Conservation (phyloP, 2,797 vertebrate genomes). For the Micropoecilia bifurca region DNA sequence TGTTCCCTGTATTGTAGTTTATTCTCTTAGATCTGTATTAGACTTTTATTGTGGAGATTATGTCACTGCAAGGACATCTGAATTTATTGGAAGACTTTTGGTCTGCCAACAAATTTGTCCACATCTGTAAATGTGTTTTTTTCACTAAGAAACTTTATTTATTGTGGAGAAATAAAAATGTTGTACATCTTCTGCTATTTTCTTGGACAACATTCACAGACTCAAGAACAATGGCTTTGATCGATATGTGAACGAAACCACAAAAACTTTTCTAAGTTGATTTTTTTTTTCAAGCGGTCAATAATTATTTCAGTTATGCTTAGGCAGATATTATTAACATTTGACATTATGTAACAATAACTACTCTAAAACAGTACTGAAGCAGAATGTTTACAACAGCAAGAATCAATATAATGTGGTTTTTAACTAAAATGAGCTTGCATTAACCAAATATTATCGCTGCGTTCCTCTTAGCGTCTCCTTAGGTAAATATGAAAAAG, state of each 20-base stretch:
- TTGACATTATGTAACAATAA: neutral
- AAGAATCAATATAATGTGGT: constrained; percentile 33
- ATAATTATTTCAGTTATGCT: neutral
- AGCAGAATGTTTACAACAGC: neutral
- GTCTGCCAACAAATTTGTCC: neutral
- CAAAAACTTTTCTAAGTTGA: neutral
- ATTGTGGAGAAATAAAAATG: neutral
- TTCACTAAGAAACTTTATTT: neutral
- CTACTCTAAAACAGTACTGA: neutral
- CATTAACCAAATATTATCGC: constrained; percentile 56
- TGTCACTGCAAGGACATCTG: neutral
- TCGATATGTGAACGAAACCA: neutral
- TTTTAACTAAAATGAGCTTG: constrained; percentile 59
- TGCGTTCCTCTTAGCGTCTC: constrained; percentile 36
- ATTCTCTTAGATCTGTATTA: neutral
- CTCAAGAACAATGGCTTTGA: neutral
- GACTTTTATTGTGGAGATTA: neutral
- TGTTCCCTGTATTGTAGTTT: neutral
- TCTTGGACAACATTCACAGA: neutral
- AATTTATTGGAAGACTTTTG: neutral
- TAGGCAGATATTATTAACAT: neutral
- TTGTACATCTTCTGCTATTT: neutral
- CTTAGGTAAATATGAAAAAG: constrained; percentile 56
- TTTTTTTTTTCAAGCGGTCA: neutral
- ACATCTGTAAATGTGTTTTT: neutral